Percentiles rank a stretch among this genome's conserved stretches.
Evolutionary conservation across 2,888 invertebrate genomes (phyloP).

Genomic region (Ypsolopha scabrella): DNA sequence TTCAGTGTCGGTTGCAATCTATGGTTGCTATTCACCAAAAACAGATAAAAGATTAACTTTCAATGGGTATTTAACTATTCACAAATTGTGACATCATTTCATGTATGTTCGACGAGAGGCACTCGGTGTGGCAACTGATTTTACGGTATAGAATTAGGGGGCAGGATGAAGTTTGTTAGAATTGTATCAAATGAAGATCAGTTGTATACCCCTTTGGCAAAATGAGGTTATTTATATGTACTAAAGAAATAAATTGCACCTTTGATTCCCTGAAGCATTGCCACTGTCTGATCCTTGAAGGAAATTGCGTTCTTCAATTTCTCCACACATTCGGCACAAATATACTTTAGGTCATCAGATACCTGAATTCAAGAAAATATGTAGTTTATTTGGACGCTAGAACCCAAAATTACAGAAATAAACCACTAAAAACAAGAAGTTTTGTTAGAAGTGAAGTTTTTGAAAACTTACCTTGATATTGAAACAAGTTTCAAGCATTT

Average conservation of each 20-base stretch:
- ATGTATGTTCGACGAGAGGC: too few species aligned
- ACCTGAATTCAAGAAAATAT: slow-evolving; percentile 24
- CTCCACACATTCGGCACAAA: slow-evolving; percentile 43
- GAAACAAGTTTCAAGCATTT: slow-evolving; percentile 59
- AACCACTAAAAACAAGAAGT: not conserved
- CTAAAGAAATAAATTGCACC: slow-evolving; percentile 17
- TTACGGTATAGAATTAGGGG: too few species aligned
- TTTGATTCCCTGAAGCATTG: slow-evolving; percentile 38
- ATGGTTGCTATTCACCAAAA: too few species aligned
- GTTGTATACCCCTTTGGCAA: too few species aligned
- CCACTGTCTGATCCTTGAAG: slow-evolving; percentile 38
- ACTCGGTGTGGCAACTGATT: too few species aligned
- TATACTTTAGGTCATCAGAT: slow-evolving; percentile 39
- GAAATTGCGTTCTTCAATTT: slow-evolving; percentile 33
- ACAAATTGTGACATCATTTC: too few species aligned
- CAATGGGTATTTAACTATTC: too few species aligned
- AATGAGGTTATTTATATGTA: too few species aligned
- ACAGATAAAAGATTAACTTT: too few species aligned
- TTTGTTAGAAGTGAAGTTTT: not conserved
- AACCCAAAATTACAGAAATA: not conserved
- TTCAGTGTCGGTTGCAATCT: too few species aligned
- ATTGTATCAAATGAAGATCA: too few species aligned
- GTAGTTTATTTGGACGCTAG: not conserved
- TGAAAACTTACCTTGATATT: slow-evolving; percentile 39
- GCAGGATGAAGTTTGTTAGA: too few species aligned